Base-by-base conservation (phyloP, 2,797 vertebrate genomes). In the Salarias fasciatus region DNA sequence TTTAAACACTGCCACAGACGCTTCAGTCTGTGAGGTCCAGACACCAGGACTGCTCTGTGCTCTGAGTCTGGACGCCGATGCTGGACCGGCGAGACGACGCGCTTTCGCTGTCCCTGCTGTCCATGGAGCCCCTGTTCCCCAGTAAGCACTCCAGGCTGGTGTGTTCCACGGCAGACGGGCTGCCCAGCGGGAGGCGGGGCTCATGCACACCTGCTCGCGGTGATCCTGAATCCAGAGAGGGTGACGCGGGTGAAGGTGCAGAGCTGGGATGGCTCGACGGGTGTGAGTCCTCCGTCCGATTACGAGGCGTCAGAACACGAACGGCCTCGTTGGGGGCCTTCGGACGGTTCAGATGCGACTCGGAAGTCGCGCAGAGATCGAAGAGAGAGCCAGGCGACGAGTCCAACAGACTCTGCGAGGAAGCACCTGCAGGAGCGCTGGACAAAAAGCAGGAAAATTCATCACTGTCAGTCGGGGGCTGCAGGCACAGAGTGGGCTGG, bases 11-110 rank as follows among this genome's bases (percentile, higher is more conserved):
- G 38, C 56, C 31, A 5, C 5, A 2, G 35, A 28, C 12, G 41
- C 35, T 63, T 90, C 49, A 93, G 47, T 94, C 91, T 4, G 86
- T 90, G 73, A 92, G 83, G 75, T 93, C 90, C 69, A 92, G 69
- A 70, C 89, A 93, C 91, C 92, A 93, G 1, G 90, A 92, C 57
- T 91, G 89, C 74, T 94, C 93, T 9, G 90, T 89, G 79, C 89
- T 88, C 67, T 88, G 88, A 47, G 91, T 92, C 67, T 93, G 91
- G 44, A 86, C 79, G 1, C 83, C 90, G 0, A 84, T 72, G 70
- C 91, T 90, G 56, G 92, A 91, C 42, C 89, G 80, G 0, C 83
- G 86, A 0, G 91, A 93, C 12, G 86, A 89, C 0, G 51, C 72
- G 5, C 87, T 90, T 41, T 88, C 88, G 3, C 89, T 91, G 77